phyloP scores from a whole-genome alignment of 30 jellyfish, hydroid and myxozoan genomes.

The Chrysaora quinquecirrha region DNA sequence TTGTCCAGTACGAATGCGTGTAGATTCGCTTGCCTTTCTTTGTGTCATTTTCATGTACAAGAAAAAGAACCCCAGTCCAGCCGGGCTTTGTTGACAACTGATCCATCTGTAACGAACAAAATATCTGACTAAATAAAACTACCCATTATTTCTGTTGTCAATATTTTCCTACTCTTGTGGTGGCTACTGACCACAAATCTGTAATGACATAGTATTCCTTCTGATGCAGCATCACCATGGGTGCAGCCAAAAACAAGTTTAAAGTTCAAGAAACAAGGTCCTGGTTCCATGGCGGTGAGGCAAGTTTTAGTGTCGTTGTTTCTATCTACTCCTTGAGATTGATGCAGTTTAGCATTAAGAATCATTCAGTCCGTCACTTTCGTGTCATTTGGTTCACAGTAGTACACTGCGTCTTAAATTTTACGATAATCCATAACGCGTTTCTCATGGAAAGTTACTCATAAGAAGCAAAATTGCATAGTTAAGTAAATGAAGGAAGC shows the following conservation, averaged over 20 bases:
- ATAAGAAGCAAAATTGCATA: neutral
- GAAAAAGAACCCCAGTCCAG: conserved; percentile 46
- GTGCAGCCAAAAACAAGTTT: neutral
- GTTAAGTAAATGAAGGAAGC: neutral
- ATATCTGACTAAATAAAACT: neutral
- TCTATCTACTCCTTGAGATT: neutral
- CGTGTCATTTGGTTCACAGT: neutral
- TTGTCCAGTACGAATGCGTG: conserved; percentile 28
- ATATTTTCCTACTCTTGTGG: neutral
- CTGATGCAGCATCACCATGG: neutral
- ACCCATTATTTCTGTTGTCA: neutral
- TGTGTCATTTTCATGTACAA: conserved; percentile 29
- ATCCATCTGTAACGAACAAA: conserved; percentile 16
- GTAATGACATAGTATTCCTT: neutral
- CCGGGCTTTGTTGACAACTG: conserved; percentile 34
- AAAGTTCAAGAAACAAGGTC: neutral
- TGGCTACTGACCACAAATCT: neutral
- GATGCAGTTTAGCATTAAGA: neutral
- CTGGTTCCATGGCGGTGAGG: neutral
- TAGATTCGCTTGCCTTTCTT: conserved; percentile 4
- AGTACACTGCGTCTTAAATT: neutral
- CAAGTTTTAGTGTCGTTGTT: neutral
- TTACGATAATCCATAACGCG: neutral
- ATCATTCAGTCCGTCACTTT: neutral
- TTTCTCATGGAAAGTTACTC: neutral